phyloP scores from a whole-genome alignment of 2,888 invertebrate species.

The Melanotus villosus region DNA sequence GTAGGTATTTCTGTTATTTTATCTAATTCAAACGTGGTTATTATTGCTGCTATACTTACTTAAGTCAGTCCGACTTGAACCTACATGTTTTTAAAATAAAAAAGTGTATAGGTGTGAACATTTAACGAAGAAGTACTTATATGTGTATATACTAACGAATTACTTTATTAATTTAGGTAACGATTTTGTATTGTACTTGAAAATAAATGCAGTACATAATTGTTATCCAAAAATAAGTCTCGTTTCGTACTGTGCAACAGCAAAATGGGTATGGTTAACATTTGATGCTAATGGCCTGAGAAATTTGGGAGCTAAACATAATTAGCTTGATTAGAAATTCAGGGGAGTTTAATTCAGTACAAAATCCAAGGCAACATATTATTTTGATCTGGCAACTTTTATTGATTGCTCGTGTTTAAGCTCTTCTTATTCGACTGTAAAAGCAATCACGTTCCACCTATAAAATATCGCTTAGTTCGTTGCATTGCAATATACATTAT shows the following conservation, averaged over 20 bases:
- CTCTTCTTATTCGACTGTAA: constrained; percentile 28
- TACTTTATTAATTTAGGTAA: no score
- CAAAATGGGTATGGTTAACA: background rate
- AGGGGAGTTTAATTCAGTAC: constrained; percentile 36
- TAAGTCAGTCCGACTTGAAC: no score
- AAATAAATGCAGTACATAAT: constrained; percentile 1
- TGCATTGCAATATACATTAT: constrained; percentile 37
- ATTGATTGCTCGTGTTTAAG: constrained; percentile 17
- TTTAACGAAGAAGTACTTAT: no score
- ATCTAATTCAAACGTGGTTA: no score
- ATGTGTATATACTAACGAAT: no score
- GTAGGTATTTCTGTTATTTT: no score
- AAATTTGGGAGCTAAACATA: background rate
- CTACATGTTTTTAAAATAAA: no score
- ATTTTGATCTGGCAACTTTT: constrained; percentile 44
- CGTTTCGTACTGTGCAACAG: background rate
- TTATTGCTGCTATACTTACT: no score
- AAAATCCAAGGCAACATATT: constrained; percentile 52
- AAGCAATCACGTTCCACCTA: constrained; percentile 16
- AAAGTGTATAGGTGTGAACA: no score
- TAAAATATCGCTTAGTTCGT: constrained; percentile 34
- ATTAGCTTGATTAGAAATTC: background rate
- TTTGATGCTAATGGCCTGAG: constrained; percentile 11
- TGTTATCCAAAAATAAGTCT: background rate
- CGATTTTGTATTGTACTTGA: no score